phyloP scores from a whole-genome alignment of 2,797 vertebrate species.

The Calcarius lapponicus region DNA sequence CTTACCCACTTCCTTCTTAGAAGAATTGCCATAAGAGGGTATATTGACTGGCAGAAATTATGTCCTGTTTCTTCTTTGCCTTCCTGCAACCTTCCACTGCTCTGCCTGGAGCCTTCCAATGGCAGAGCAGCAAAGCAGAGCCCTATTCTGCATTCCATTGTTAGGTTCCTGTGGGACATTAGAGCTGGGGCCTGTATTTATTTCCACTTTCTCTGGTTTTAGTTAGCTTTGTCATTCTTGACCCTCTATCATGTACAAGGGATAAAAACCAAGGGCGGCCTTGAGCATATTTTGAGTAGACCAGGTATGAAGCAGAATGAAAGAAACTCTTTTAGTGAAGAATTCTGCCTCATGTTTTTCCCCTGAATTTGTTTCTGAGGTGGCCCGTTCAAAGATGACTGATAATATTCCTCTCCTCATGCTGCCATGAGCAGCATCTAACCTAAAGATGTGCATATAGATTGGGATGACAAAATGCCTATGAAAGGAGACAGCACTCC shows the following conservation, averaged over 20 bases:
- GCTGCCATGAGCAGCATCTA: neutral
- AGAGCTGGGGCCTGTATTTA: neutral
- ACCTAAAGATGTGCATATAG: neutral
- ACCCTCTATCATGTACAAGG: neutral
- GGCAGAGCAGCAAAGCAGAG: neutral
- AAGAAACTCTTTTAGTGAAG: neutral
- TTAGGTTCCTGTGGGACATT: neutral
- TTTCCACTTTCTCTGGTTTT: neutral
- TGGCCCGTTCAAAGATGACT: neutral
- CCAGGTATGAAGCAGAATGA: neutral
- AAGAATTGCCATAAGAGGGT: neutral
- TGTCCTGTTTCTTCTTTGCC: neutral
- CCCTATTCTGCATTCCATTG: fast-evolving
- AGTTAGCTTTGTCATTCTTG: neutral
- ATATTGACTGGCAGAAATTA: neutral
- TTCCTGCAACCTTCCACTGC: neutral
- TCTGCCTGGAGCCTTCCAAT: neutral
- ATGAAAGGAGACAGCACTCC: neutral
- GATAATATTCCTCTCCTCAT: neutral
- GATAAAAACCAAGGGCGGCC: neutral
- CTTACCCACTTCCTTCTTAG: neutral
- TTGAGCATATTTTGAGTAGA: neutral
- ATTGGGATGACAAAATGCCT: neutral
- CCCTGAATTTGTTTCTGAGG: neutral
- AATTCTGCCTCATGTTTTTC: neutral